Conservation (phyloP, 2,888 invertebrate genomes). For the Drosophila engyochracea region DNA sequence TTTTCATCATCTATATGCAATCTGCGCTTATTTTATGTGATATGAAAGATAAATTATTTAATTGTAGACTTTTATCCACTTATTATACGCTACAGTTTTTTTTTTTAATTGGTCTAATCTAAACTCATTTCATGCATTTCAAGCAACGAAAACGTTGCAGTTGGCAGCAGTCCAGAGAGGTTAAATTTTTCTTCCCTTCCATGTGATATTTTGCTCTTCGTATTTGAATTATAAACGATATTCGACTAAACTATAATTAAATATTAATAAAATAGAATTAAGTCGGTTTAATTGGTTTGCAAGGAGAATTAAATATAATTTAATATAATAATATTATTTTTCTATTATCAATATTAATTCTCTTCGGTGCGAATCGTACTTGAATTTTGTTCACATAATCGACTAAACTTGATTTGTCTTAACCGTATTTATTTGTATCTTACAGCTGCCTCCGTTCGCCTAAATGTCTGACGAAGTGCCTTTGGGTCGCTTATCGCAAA, state of each 20-base stretch:
- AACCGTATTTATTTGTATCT: background rate
- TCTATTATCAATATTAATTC: background rate
- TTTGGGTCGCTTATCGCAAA: slow-evolving; percentile 92
- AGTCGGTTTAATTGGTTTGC: background rate
- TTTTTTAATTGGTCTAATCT: background rate
- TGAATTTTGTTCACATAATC: background rate
- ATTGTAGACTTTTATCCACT: background rate
- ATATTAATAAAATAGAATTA: background rate
- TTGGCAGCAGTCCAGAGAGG: background rate
- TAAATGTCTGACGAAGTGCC: slow-evolving; percentile 89
- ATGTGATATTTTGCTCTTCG: background rate
- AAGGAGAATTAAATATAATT: background rate
- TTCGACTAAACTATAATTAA: background rate
- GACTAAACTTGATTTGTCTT: background rate
- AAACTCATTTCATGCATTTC: background rate
- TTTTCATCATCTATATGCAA: background rate
- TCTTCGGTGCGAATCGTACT: background rate
- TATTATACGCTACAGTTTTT: background rate
- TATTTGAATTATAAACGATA: background rate
- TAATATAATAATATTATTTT: background rate
- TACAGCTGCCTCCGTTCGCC: slow-evolving; percentile 37
- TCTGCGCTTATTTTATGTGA: background rate
- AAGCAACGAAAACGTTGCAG: background rate
- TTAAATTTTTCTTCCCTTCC: background rate
- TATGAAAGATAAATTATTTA: background rate